A percentile compares a stretch with the other conserved stretches of the same genome.
Conservation (phyloP, 2,113 vertebrate species). For the Dromiciops gliroides region DNA sequence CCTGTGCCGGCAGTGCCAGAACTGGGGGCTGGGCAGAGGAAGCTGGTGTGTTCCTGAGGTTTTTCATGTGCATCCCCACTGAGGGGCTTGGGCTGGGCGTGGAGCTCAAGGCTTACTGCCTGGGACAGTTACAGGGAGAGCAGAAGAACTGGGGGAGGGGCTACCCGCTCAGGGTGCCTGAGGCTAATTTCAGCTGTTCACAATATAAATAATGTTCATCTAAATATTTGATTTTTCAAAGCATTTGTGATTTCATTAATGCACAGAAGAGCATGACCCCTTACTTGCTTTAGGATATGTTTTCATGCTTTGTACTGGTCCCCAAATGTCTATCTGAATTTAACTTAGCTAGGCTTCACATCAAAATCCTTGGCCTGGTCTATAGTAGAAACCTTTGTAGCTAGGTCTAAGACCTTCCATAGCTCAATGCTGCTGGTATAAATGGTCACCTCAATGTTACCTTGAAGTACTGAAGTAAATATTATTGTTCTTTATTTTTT, state of each 20-base stretch:
- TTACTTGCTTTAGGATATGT: neutral
- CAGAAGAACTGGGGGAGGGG: too few species aligned
- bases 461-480: neutral
- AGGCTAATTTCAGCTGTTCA: too few species aligned
- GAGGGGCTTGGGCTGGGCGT: too few species aligned
- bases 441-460: neutral
- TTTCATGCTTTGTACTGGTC: neutral
- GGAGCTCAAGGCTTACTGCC: too few species aligned
- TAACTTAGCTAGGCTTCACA: neutral
- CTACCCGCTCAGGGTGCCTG: too few species aligned
- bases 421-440: neutral
- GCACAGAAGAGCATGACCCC: neutral
- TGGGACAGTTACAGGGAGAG: too few species aligned
- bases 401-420: neutral
- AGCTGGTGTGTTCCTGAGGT: too few species aligned
- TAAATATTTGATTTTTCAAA: neutral
- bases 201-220: neutral
- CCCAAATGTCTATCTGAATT: neutral
- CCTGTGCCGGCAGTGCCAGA: too few species aligned
- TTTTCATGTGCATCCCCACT: too few species aligned
- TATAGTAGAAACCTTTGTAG: neutral
- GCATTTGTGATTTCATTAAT: neutral
- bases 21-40: too few species aligned
- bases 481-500: neutral
- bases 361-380: neutral